Base-by-base conservation (phyloP, 2,113 vertebrate genomes). In the Colius striatus region DNA sequence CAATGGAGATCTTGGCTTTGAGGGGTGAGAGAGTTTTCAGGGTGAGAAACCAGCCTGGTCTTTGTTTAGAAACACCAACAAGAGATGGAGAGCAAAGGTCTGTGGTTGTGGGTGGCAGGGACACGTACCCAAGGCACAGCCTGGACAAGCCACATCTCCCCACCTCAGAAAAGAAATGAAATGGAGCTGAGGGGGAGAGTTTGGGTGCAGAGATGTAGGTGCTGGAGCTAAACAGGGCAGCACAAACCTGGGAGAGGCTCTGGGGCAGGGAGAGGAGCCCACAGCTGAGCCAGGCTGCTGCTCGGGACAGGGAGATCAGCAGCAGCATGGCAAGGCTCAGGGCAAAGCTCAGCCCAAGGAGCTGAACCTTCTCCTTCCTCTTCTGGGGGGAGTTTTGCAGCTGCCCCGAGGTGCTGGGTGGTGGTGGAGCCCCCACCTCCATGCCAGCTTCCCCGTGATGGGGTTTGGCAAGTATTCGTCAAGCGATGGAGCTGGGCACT, bases 91-190 rank as follows among this genome's bases (percentile, higher is more conserved):
- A 83, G 63, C 32, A 86, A 29, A 83, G 80, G 43, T 48, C 27
- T 2, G 3, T 30, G 57, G 29, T 0, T 2, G 1, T 18, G 1
- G 62, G 50, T 25, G 36, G 21, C 26, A 43, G 38, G 60, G 65
- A 61, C 20, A 53, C 1, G 1, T 5, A 34, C 16, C 29, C 74
- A 27, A 7, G 0, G 1, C 41, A 16, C 41, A 71, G 50, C 32
- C 38, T 0, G 3, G 51, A 30, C 11, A 22, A 67, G 61, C 20
- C 1, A 6, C 62, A 43, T 18, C n/a, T 70, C 34, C 29, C 14
- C 25, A 13, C 5, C 57, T 47, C 10, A 21, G 20, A 19, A 68
- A 54, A 54, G 18, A 62, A 23, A 21, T 3, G 2, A 27, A 55
- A 55, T 12, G 8, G 41, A 21, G 21, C 34, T 60, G 43, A n/a